These are phyloP conservation scores for Tetrao urogallus DNA, from an alignment of 2,113 vertebrate species.

Conservation along the genomic window DNA sequence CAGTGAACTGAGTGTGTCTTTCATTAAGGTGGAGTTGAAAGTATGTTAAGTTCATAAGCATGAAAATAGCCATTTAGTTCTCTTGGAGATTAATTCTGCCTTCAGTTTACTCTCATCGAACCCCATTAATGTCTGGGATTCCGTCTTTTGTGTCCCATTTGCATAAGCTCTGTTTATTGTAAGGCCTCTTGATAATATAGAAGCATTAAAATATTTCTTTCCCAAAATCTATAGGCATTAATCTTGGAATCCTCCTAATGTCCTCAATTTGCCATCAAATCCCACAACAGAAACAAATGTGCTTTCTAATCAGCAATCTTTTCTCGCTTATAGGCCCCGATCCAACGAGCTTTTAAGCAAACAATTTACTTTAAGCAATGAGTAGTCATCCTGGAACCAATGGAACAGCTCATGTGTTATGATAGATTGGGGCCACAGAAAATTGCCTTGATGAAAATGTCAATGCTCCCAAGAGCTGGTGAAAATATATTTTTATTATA, in stretches of 20 bases:
- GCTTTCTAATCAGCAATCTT: constrained; percentile 66
- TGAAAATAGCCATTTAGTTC: constrained; percentile 71
- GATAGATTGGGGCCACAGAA: constrained; percentile 72
- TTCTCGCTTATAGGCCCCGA: constrained; percentile 48
- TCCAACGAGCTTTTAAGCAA: constrained; percentile 69
- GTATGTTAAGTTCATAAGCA: constrained; percentile 71
- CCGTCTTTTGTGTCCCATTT: constrained; percentile 55
- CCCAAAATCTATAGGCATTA: constrained; percentile 47
- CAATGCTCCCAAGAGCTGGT: constrained; percentile 70
- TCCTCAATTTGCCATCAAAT: constrained; percentile 65
- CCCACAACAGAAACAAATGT: constrained; percentile 59
- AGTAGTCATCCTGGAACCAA: constrained; percentile 54
- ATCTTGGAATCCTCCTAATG: constrained; percentile 52
- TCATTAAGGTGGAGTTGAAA: constrained; percentile 67
- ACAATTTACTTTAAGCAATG: constrained; percentile 67
- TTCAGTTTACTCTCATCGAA: constrained; percentile 39
- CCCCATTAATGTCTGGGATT: constrained; percentile 49
- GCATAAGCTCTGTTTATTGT: constrained; percentile 65
- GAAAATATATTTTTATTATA: constrained; percentile 77
- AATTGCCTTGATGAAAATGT: constrained; percentile 73
- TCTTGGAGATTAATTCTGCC: constrained; percentile 62
- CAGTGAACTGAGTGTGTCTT: constrained; percentile 62
- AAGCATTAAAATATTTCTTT: constrained; percentile 63
- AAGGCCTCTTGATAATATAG: not conserved
- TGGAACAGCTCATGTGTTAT: constrained; percentile 55